Evolutionary conservation across 2,797 vertebrate genomes (phyloP), one percentile per base, ranked within the genome.

Genomic region (Taenioides sp.): DNA sequence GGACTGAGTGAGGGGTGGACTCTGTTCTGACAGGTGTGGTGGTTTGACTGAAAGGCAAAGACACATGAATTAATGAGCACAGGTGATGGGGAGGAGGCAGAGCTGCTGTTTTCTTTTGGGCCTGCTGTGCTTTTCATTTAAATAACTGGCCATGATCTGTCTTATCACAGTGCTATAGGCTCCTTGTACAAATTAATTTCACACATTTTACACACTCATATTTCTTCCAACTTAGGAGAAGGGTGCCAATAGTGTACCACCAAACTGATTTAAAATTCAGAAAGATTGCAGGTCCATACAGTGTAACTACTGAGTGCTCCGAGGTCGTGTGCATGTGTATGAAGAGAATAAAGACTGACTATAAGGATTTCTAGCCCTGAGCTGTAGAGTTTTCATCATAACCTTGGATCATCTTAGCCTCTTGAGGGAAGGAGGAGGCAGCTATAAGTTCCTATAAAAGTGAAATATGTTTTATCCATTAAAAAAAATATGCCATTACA

Each of bases 171-270:
- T 76, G 86, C 87, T 84, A 86, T 78, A 73, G 86, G 87, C 87
- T 69, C 86, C 84, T 86, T 86, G 89, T 89, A 86, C 86, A 89
- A 89, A 84, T 77, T 65, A 89, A 88, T 86, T 72, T 79, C 85
- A 58, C 86, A 49, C 82, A 79, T 85, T 85, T 86, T 82, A 73
- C 74, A 40, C 70, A 83, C 82, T 11, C 54, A 55, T 3, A 55
- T 55, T 23, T 23, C 22, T 55, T 55, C 25, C 57, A 59, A 18
- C 14, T 28, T 14, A 25, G 2, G 12, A 28, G 25, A 25, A 59
- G 14, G 78, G 65, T 76, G 68, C 75, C 72, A 69, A 75, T 31
- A 74, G 78, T 23, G n/a, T 28, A 28, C 12, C 57, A 16, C 57
- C 14, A 28, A 7, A 28, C 57, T 28, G 43, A 47, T 57, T 57